These are phyloP conservation scores for Odontomachus brunneus DNA, from an alignment of 1,140 invertebrate genomes.

Conservation along the genomic window DNA sequence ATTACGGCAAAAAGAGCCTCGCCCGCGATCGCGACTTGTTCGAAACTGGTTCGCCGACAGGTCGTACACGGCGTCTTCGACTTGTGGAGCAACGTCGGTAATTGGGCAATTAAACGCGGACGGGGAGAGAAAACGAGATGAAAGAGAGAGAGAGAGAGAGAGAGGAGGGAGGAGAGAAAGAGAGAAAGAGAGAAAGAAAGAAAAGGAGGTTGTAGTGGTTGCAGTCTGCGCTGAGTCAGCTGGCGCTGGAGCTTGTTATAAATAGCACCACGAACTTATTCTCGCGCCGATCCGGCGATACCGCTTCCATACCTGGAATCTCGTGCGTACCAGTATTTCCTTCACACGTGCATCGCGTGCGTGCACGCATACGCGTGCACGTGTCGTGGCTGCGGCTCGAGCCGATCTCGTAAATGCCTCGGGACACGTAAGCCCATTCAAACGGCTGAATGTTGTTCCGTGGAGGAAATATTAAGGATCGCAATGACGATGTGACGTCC, in stretches of 20 bases:
- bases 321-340: conserved; percentile 64
- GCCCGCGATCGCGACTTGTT: conserved; percentile 51
- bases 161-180: background rate
- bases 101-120: conserved; percentile 66
- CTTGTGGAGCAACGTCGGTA: conserved; percentile 61
- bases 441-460: background rate
- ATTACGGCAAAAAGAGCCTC: conserved; percentile 28
- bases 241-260: conserved; percentile 72
- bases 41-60: conserved; percentile 74
- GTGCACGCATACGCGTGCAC: conserved; percentile 26
- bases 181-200: conserved; percentile 2
- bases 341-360: conserved; percentile 32
- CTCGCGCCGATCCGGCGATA: conserved; percentile 67
- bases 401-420: conserved; percentile 30
- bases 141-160: background rate
- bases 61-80: conserved; percentile 61
- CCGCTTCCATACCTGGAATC: conserved; percentile 74
- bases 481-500: background rate
- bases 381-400: conserved; percentile 24
- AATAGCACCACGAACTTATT: conserved; percentile 75
- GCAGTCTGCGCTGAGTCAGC: conserved; percentile 72
- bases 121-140: conserved; percentile 53
- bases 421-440: conserved; percentile 28
- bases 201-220: background rate
- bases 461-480: conserved; percentile 7